Percentiles rank a stretch among this genome's conserved stretches.
Evolutionary conservation across 2,888 invertebrate genomes (phyloP).

Genomic region (Dichetophora obliterata): DNA sequence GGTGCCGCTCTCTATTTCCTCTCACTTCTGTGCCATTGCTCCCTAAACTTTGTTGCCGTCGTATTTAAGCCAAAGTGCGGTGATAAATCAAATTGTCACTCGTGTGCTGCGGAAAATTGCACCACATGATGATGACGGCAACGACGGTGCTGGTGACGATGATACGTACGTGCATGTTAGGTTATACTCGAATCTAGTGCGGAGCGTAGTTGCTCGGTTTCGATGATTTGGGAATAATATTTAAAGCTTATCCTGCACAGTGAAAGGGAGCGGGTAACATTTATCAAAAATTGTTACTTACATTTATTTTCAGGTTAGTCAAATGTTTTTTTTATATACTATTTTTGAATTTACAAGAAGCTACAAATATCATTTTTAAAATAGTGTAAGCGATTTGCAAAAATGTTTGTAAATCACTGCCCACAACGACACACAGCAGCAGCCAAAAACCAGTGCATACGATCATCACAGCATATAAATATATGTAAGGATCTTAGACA

Average conservation of each 20-base stretch:
- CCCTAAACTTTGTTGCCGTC: constrained; percentile 28
- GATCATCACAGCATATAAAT: too few species aligned
- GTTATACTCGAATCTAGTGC: constrained; percentile 1
- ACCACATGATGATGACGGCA: constrained; percentile 54
- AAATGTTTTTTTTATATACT: not conserved
- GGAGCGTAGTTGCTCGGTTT: not conserved
- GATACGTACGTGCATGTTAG: not conserved
- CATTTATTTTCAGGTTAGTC: not conserved
- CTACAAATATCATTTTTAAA: too few species aligned
- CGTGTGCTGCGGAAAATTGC: constrained; percentile 59
- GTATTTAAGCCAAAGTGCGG: constrained; percentile 61
- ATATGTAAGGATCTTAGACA: not conserved
- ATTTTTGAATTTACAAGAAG: too few species aligned
- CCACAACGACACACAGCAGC: too few species aligned
- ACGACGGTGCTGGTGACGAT: not conserved
- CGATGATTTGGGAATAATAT: constrained; percentile 14
- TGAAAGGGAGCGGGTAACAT: not conserved
- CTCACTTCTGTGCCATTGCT: not conserved
- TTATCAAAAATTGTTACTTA: not conserved
- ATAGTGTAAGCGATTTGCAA: too few species aligned
- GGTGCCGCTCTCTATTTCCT: not conserved
- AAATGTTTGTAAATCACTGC: too few species aligned
- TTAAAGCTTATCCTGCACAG: not conserved
- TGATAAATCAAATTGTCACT: constrained; percentile 69
- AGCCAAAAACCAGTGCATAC: too few species aligned